Percentiles rank a stretch among this genome's conserved stretches.
Evolutionary conservation across 2,888 invertebrate species (phyloP).

Genomic region (Melanophora roralis): DNA sequence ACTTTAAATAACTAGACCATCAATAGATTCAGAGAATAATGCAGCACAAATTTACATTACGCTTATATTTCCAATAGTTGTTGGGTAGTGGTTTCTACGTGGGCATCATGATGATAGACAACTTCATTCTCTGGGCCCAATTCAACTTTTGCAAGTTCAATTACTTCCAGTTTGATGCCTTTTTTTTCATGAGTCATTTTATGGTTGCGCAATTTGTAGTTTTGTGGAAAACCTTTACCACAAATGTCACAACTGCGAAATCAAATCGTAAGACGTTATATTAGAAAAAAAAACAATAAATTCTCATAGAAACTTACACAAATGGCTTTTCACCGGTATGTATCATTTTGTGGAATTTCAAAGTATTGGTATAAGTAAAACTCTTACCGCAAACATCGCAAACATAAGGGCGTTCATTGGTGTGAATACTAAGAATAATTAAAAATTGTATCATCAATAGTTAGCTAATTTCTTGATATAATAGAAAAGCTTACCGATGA

Average conservation of each 20-base stretch:
- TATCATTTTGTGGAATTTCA: slow-evolving; percentile 75
- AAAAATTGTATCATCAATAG: neutral
- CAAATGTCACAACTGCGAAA: slow-evolving; percentile 70
- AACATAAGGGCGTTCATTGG: slow-evolving; percentile 74
- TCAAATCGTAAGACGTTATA: neutral
- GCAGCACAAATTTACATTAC: neutral
- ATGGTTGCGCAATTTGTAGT: slow-evolving; percentile 72
- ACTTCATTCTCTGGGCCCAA: slow-evolving; percentile 31
- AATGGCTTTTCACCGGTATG: slow-evolving; percentile 75
- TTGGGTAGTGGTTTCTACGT: slow-evolving; percentile 64
- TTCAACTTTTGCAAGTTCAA: slow-evolving; percentile 47
- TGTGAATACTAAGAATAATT: slow-evolving; percentile 69
- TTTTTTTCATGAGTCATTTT: slow-evolving; percentile 70
- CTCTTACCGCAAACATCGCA: slow-evolving; percentile 75
- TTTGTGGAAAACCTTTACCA: slow-evolving; percentile 73
- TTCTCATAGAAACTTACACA: slow-evolving; percentile 68
- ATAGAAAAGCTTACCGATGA: slow-evolving; percentile 70
- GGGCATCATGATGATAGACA: slow-evolving; percentile 63
- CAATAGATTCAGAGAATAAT: slow-evolving; percentile 13
- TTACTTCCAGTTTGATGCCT: slow-evolving; percentile 57
- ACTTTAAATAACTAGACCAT: slow-evolving; percentile 23
- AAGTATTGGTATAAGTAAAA: slow-evolving; percentile 75
- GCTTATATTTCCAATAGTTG: slow-evolving; percentile 62
- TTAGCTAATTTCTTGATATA: neutral
- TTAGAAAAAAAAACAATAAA: neutral